Percentiles rank a stretch among this genome's conserved stretches.
phyloP scores from a whole-genome alignment of 2,888 invertebrate species.

The Dicroscelio sp. region DNA sequence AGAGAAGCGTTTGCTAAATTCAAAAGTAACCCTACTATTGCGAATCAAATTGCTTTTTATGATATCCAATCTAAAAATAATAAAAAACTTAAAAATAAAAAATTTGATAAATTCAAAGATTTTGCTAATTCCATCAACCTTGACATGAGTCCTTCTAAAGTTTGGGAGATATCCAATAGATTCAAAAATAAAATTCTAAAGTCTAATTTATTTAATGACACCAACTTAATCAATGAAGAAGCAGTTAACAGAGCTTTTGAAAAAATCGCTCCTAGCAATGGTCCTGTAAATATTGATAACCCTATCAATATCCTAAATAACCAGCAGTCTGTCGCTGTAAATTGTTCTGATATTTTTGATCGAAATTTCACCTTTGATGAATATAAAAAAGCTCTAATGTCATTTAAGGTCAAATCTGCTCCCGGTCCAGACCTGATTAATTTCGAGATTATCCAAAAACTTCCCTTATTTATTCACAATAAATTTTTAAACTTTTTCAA shows the following conservation, averaged over 20 bases:
- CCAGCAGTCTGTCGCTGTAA: too few species aligned
- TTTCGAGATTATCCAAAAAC: neutral
- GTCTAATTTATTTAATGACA: too few species aligned
- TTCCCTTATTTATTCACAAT: neutral
- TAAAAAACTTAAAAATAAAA: neutral
- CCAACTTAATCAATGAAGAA: too few species aligned
- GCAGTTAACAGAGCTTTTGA: too few species aligned
- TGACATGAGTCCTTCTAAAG: neutral
- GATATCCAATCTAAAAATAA: neutral
- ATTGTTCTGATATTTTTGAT: too few species aligned
- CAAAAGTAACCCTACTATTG: neutral
- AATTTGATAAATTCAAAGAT: neutral
- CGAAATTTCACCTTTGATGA: too few species aligned
- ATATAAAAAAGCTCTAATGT: too few species aligned
- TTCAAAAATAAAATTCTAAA: neutral
- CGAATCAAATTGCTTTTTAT: neutral
- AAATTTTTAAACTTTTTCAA: neutral
- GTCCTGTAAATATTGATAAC: too few species aligned
- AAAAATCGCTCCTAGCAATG: too few species aligned
- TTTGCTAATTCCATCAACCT: neutral
- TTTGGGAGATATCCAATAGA: neutral
- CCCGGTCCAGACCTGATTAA: neutral
- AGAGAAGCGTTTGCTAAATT: neutral
- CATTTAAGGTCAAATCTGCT: too few species aligned
- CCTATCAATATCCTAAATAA: too few species aligned